Percentiles rank a stretch among this genome's conserved stretches.
phyloP scores from a whole-genome alignment of 2,888 invertebrate genomes.

The Camptogramma bilineatum region DNA sequence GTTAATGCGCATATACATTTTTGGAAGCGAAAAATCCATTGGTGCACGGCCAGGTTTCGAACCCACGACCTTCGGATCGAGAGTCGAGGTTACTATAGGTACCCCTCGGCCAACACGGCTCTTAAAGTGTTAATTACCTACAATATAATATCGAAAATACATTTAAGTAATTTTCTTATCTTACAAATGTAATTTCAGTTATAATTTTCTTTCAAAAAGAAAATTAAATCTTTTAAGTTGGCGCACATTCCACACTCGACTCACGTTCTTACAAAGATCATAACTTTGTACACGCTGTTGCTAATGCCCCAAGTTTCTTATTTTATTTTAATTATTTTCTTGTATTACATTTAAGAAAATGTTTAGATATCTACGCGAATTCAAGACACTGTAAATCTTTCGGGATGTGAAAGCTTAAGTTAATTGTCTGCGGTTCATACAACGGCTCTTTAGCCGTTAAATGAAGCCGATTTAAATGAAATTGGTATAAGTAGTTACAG shows the following conservation, averaged over 20 bases:
- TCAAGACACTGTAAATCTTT: not conserved
- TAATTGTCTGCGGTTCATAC: no score
- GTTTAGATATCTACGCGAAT: not conserved
- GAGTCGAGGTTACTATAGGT: no score
- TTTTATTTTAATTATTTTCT: not conserved
- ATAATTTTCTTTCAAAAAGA: not conserved
- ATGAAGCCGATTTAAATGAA: no score
- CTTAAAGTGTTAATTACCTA: no score
- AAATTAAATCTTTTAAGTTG: not conserved
- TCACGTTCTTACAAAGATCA: not conserved
- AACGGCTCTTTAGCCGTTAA: no score
- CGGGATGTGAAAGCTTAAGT: no score
- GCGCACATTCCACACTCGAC: not conserved
- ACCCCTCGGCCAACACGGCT: no score
- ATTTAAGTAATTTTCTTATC: not conserved
- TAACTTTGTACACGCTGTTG: not conserved
- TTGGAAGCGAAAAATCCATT: no score
- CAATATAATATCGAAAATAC: not conserved
- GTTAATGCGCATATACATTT: no score
- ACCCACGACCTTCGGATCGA: no score
- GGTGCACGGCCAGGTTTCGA: no score
- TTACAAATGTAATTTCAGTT: not conserved
- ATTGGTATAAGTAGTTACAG: no score
- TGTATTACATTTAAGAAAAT: not conserved
- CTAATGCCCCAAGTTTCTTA: not conserved